A percentile compares a stretch with the other conserved stretches of the same genome.
These are phyloP conservation scores for Sesia apiformis DNA, from an alignment of 2,888 invertebrate species.

Conservation along the genomic window DNA sequence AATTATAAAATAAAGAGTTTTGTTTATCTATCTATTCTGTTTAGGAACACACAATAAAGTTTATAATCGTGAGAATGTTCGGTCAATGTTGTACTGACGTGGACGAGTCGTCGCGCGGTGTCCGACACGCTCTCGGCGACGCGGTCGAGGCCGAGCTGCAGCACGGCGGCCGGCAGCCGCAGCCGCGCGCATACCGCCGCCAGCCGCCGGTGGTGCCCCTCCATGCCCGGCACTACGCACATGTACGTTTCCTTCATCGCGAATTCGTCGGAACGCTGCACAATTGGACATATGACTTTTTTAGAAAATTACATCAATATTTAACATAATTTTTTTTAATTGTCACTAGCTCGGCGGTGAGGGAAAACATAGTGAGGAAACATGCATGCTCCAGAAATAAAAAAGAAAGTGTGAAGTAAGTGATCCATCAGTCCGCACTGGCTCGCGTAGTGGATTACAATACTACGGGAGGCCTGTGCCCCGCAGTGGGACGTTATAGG, in stretches of 20 bases:
- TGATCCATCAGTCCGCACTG: too few species aligned
- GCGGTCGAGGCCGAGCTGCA: constrained; percentile 31
- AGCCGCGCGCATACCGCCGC: constrained; percentile 26
- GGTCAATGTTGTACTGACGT: constrained; percentile 13
- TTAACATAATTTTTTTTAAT: neutral
- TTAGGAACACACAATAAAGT: too few species aligned
- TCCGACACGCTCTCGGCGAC: constrained; percentile 22
- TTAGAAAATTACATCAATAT: too few species aligned
- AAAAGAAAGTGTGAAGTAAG: too few species aligned
- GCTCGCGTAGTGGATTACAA: too few species aligned
- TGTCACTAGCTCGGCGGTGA: neutral
- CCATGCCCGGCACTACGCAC: constrained; percentile 38
- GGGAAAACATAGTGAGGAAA: too few species aligned
- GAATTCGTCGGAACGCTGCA: constrained; percentile 20
- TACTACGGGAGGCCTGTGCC: too few species aligned
- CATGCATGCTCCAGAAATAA: too few species aligned
- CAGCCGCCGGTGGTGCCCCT: constrained; percentile 31
- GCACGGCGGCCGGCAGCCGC: constrained; percentile 29
- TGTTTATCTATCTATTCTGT: too few species aligned
- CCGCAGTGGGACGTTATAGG: too few species aligned
- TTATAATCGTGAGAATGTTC: too few species aligned
- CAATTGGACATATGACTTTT: neutral
- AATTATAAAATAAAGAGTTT: too few species aligned
- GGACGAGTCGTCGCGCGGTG: constrained; percentile 22
- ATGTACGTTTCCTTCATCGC: constrained; percentile 21